These are phyloP conservation scores for Lepidurus arcticus DNA, from an alignment of 1,140 invertebrate species.

Conservation along the genomic window DNA sequence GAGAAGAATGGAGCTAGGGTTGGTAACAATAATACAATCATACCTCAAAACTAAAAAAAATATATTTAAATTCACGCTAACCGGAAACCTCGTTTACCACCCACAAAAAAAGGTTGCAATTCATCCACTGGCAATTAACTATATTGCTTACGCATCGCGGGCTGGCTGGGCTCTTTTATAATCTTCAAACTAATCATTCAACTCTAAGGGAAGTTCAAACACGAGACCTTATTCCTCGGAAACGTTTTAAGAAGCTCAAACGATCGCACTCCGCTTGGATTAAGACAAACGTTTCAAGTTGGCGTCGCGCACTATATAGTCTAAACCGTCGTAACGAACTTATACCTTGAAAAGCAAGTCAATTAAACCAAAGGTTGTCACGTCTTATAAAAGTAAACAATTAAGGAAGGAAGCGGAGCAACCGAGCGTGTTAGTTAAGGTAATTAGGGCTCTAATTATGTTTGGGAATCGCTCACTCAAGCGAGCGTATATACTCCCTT, in stretches of 20 bases:
- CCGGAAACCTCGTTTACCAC: neutral
- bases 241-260: too few relatives aligned
- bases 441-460: neutral
- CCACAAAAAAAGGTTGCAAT: constrained; percentile 9
- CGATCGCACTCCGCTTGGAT: too few relatives aligned
- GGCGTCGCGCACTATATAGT: too few relatives aligned
- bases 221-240: too few relatives aligned
- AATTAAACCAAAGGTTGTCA: neutral
- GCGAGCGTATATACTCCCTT: neutral
- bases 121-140: neutral
- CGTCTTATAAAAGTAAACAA: neutral
- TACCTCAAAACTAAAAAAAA: neutral
- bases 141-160: neutral
- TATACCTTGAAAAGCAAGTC: neutral
- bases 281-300: too few relatives aligned
- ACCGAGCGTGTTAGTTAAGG: neutral
- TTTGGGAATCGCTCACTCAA: neutral
- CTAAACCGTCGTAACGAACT: too few relatives aligned
- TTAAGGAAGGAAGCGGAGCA: neutral
- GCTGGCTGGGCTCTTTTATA: neutral
- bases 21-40: neutral
- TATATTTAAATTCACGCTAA: neutral
- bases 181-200: too few relatives aligned
- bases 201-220: too few relatives aligned
- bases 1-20: neutral